phyloP scores from a whole-genome alignment of 1,140 invertebrate genomes.

The Atta colombica region DNA sequence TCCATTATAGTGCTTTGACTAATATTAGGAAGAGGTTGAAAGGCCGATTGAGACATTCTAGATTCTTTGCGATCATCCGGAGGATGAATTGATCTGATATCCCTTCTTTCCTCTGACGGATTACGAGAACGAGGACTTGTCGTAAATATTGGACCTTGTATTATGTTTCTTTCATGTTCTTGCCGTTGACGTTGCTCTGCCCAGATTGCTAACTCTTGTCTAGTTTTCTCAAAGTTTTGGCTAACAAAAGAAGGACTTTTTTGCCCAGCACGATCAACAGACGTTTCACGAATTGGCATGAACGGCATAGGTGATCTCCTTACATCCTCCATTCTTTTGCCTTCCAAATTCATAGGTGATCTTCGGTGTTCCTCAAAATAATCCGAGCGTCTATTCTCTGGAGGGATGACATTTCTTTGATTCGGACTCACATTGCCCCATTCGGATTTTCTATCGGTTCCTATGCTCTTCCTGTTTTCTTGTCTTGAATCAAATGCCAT shows the following conservation, averaged over 20 bases:
- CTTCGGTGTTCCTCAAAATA: conserved; percentile 85
- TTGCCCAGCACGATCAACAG: conserved; percentile 80
- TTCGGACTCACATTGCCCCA: conserved; percentile 83
- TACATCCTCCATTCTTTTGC: conserved; percentile 83
- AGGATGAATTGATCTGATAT: conserved; percentile 68
- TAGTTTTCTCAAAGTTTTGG: conserved; percentile 85
- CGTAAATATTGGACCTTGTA: conserved; percentile 79
- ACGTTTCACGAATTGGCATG: conserved; percentile 81
- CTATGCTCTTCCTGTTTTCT: conserved; percentile 79
- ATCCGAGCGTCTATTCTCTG: conserved; percentile 84
- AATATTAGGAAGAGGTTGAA: conserved; percentile 85
- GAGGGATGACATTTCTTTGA: conserved; percentile 78
- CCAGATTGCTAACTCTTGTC: conserved; percentile 84
- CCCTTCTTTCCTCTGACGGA: conserved; percentile 82
- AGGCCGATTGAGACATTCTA: conserved; percentile 81
- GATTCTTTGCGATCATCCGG: conserved; percentile 79
- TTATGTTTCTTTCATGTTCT: conserved; percentile 81
- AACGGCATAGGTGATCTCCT: conserved; percentile 85
- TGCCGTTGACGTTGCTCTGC: conserved; percentile 84
- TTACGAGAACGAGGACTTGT: conserved; percentile 84
- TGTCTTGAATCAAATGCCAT: conserved; percentile 82
- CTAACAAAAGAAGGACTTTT: conserved; percentile 82
- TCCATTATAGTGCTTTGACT: conserved; percentile 85
- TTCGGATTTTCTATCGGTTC: conserved; percentile 80
- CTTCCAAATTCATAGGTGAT: conserved; percentile 84